Percentiles rank a stretch among this genome's conserved stretches.
Conservation (phyloP, 2,797 vertebrate species). For the Semotilus atromaculatus region DNA sequence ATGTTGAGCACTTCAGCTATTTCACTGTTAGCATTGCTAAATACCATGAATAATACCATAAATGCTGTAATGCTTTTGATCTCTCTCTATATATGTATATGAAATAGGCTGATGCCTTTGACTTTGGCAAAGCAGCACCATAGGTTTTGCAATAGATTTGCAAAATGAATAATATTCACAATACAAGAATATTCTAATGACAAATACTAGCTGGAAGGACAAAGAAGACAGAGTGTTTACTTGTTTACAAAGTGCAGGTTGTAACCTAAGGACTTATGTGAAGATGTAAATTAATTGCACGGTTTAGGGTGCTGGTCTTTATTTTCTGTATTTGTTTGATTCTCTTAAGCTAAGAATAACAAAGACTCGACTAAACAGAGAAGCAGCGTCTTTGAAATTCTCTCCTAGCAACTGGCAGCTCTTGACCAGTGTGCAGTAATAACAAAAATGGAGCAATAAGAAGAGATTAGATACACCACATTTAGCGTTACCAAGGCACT, state of each 20-base stretch:
- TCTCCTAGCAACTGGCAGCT: conserved; percentile 38
- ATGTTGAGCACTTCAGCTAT: neutral
- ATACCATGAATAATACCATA: neutral
- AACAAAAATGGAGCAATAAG: conserved; percentile 35
- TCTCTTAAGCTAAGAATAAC: conserved; percentile 39
- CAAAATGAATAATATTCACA: neutral
- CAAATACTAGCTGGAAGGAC: neutral
- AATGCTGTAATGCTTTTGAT: neutral
- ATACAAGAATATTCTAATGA: conserved; percentile 1
- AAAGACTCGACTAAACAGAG: conserved; percentile 35
- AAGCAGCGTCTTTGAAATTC: conserved; percentile 44
- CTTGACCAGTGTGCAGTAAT: conserved; percentile 35
- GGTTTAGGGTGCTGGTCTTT: conserved; percentile 19
- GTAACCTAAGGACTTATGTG: neutral
- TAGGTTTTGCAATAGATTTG: neutral
- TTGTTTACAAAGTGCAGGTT: conserved; percentile 19
- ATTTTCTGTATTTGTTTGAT: conserved; percentile 6
- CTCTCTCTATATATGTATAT: conserved; percentile 3
- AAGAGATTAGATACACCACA: conserved; percentile 32
- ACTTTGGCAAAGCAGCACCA: conserved; percentile 18
- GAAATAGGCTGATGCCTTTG: conserved; percentile 9
- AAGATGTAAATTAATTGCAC: conserved; percentile 18
- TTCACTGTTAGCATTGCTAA: neutral
- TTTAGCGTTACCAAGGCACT: conserved; percentile 71
- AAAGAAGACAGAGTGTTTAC: conserved; percentile 17